Percentiles rank a stretch among this genome's conserved stretches.
Evolutionary conservation across 2,888 invertebrate genomes (phyloP).

Genomic region (Eristalis tenax): DNA sequence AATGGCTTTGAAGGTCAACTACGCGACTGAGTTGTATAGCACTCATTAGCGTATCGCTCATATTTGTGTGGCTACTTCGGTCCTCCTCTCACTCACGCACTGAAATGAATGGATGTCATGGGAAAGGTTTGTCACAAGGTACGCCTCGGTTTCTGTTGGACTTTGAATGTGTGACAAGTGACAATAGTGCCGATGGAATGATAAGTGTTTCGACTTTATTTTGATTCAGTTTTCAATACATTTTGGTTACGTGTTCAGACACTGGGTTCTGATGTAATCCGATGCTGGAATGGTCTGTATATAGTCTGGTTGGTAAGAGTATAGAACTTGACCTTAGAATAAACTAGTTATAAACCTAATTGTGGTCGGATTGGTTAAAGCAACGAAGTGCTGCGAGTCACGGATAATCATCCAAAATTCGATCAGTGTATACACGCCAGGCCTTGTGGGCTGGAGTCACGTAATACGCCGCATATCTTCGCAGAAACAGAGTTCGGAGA

Average conservation of each 20-base stretch:
- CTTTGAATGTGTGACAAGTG: not conserved
- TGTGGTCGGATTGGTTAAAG: not conserved
- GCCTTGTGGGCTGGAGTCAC: too few relatives aligned
- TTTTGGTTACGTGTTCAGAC: not conserved
- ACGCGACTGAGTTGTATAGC: not conserved
- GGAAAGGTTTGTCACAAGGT: not conserved
- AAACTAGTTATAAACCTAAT: not conserved
- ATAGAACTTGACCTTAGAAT: not conserved
- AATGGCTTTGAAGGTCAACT: slow-evolving; percentile 29
- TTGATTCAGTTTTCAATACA: not conserved
- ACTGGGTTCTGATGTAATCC: not conserved
- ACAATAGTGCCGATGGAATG: not conserved
- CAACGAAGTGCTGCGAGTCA: not conserved
- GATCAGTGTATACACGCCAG: too few relatives aligned
- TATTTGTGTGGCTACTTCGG: not conserved
- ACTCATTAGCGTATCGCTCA: slow-evolving; percentile 13
- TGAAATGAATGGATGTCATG: not conserved
- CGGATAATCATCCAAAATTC: too few relatives aligned
- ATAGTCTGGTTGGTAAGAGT: not conserved
- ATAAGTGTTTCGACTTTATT: not conserved
- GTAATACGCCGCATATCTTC: too few relatives aligned
- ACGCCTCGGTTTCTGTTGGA: not conserved
- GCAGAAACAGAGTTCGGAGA: too few relatives aligned
- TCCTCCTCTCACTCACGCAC: not conserved
- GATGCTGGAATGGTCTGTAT: not conserved